Evolutionary conservation across 23 tunicate genomes (phyloP).

Genomic region (Botrylloides violaceus): DNA sequence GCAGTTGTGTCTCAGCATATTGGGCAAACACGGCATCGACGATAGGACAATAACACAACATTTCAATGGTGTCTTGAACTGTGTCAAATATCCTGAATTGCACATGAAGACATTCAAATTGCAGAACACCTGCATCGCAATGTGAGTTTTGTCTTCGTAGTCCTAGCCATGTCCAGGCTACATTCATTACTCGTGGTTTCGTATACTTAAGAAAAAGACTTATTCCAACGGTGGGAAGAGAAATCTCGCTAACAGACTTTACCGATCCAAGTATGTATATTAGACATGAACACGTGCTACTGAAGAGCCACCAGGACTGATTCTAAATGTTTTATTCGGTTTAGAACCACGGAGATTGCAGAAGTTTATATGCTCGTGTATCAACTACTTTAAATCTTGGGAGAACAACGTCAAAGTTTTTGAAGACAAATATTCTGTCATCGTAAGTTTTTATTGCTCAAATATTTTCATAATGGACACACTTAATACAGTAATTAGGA

Average conservation of each 20-base stretch:
- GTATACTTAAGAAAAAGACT: background rate
- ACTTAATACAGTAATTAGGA: too few relatives aligned
- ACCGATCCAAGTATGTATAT: slow-evolving; percentile 7
- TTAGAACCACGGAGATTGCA: background rate
- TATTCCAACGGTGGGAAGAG: slow-evolving; percentile 7
- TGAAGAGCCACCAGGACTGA: too few relatives aligned
- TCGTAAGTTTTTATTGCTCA: too few relatives aligned
- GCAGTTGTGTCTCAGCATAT: slow-evolving; percentile 20
- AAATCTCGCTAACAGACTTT: slow-evolving; percentile 4
- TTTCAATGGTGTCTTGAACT: background rate
- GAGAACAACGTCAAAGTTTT: slow-evolving; percentile 4
- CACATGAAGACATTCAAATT: slow-evolving; percentile 11
- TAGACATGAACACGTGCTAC: too few relatives aligned
- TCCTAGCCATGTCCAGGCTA: too few relatives aligned
- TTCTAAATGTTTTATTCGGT: too few relatives aligned
- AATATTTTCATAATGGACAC: too few relatives aligned
- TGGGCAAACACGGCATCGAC: slow-evolving; percentile 4
- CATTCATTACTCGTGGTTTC: too few relatives aligned
- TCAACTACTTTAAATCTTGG: slow-evolving; percentile 15
- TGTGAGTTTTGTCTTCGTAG: too few relatives aligned
- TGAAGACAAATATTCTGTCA: slow-evolving; percentile 3
- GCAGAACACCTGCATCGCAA: background rate
- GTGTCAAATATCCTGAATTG: slow-evolving; percentile 10
- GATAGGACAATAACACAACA: slow-evolving; percentile 13
- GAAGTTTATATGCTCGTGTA: slow-evolving; percentile 8